Conservation (phyloP, 92 coral and sea anemone genomes). For the Scolanthus callimorphus region DNA sequence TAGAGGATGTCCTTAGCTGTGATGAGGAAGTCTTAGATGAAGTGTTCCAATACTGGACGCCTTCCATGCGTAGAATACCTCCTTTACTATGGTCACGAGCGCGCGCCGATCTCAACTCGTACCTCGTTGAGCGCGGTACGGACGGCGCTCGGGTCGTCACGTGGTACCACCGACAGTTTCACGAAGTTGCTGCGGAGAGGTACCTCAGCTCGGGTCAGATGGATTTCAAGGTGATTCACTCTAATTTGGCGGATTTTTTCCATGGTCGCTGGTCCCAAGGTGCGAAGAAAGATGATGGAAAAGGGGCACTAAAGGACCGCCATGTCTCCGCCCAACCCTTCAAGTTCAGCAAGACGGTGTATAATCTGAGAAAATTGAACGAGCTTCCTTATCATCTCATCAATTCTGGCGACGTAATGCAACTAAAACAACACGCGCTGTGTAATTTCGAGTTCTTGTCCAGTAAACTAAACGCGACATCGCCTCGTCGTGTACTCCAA, state of each 20-base stretch:
- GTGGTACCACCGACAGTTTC: constrained; percentile 87
- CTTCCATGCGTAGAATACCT: constrained; percentile 71
- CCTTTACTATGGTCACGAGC: constrained; percentile 66
- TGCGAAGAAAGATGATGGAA: constrained; percentile 62
- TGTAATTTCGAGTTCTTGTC: constrained; percentile 86
- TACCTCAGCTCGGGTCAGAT: constrained; percentile 57
- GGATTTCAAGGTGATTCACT: constrained; percentile 50
- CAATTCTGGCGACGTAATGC: constrained; percentile 63
- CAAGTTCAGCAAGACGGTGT: constrained; percentile 43
- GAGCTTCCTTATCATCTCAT: constrained; percentile 76
- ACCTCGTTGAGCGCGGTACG: constrained; percentile 55
- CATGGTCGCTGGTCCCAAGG: constrained; percentile 79
- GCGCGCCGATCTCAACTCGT: constrained; percentile 71
- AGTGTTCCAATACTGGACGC: constrained; percentile 66
- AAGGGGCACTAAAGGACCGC: constrained; percentile 71
- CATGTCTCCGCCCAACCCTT: constrained; percentile 70
- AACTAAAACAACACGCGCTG: constrained; percentile 69
- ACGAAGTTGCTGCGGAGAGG: constrained; percentile 76
- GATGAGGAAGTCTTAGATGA: constrained; percentile 78
- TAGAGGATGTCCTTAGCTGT: constrained; percentile 85
- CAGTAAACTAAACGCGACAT: constrained; percentile 69
- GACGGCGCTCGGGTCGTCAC: constrained; percentile 76
- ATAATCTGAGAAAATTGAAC: constrained; percentile 67
- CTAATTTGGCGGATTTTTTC: constrained; percentile 69
- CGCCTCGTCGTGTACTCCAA: constrained; percentile 79